Conservation (phyloP, 2,797 vertebrate species). For the Protonibea diacanthus region DNA sequence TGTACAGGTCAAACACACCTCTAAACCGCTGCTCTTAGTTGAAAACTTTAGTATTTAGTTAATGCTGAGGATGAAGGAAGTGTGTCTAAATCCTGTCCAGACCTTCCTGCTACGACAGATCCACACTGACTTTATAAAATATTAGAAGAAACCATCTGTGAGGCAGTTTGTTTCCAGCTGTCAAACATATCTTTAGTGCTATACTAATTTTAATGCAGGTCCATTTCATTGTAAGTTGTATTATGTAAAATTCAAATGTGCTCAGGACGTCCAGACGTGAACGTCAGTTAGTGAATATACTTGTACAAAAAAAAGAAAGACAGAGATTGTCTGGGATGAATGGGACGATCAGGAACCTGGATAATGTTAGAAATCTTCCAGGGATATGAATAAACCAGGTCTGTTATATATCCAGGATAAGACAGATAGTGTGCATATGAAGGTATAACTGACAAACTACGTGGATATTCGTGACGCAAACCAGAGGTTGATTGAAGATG, state of each 20-base stretch:
- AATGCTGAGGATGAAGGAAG: neutral
- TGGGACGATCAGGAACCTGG: neutral
- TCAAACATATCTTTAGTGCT: neutral
- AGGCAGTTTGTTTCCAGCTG: neutral
- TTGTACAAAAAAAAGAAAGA: neutral
- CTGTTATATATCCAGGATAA: neutral
- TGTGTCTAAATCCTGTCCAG: neutral
- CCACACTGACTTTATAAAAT: neutral
- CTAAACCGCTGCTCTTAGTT: conserved; percentile 4
- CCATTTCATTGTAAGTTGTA: neutral
- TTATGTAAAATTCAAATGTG: neutral
- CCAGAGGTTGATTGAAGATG: neutral
- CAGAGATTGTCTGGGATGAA: neutral
- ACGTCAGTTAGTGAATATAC: neutral
- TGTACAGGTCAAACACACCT: neutral
- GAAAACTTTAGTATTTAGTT: neutral
- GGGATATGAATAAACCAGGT: neutral
- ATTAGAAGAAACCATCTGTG: neutral
- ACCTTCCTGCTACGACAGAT: neutral
- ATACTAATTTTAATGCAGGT: neutral
- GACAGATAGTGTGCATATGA: neutral
- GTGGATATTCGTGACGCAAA: neutral
- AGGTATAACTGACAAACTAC: neutral
- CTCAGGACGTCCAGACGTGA: neutral
- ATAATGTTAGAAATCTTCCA: no score